phyloP scores from a whole-genome alignment of 1,140 invertebrate genomes.

The Pseudomyrmex sp. region DNA sequence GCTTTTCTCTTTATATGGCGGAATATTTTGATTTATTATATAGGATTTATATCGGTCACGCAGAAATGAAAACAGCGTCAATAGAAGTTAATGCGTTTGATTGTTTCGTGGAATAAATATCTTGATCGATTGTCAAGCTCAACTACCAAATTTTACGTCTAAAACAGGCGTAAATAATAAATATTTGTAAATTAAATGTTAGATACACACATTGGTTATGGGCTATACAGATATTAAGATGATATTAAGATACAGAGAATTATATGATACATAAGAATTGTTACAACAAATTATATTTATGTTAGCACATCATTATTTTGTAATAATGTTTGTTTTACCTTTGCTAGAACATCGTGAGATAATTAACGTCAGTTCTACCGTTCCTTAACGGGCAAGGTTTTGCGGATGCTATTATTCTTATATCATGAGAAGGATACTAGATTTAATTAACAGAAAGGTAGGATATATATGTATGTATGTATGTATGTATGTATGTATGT shows the following conservation, averaged over 20 bases:
- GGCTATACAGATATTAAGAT: too few relatives aligned
- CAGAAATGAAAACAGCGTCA: slow-evolving; percentile 23
- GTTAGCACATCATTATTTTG: slow-evolving; percentile 30
- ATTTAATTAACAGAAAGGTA: slow-evolving; percentile 61
- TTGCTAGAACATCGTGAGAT: slow-evolving; percentile 70
- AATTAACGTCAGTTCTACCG: slow-evolving; percentile 73
- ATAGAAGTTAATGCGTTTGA: slow-evolving; percentile 41
- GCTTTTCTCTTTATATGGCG: background rate
- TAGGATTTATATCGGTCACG: slow-evolving; percentile 26
- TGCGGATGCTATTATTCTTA: slow-evolving; percentile 72
- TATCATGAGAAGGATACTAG: slow-evolving; percentile 56
- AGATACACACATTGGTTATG: too few relatives aligned
- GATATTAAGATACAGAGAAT: too few relatives aligned
- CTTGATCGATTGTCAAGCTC: slow-evolving; percentile 29
- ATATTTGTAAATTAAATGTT: too few relatives aligned
- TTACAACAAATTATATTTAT: slow-evolving; percentile 11
- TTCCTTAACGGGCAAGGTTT: slow-evolving; percentile 64
- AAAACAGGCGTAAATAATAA: too few relatives aligned
- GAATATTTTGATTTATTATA: slow-evolving; percentile 15
- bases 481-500: background rate
- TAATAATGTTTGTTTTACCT: slow-evolving; percentile 76
- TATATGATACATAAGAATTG: background rate
- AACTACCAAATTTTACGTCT: too few relatives aligned
- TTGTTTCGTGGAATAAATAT: slow-evolving; percentile 23
- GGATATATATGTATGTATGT: too few relatives aligned